phyloP scores from a whole-genome alignment of 2,113 vertebrate species.

The Nyctibius bracteatus region DNA sequence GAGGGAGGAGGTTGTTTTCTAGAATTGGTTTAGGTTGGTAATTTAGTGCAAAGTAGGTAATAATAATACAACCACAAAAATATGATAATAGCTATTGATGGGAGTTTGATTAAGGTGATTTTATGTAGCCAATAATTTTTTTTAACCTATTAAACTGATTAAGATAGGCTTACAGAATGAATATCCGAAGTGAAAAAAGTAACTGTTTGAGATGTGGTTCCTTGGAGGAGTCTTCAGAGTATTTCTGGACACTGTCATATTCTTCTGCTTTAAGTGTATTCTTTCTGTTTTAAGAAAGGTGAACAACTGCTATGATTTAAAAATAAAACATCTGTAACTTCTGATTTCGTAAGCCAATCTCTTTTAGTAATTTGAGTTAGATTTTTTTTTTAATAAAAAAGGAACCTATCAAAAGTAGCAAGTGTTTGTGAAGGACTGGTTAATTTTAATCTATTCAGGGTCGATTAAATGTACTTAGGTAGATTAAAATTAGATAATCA shows the following conservation, averaged over 20 bases:
- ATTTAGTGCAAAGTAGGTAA: conserved; percentile 24
- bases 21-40: background rate
- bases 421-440: conserved; percentile 7
- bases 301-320: background rate
- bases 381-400: background rate
- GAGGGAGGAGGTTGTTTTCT: background rate
- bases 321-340: background rate
- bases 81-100: background rate
- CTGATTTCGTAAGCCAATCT: background rate
- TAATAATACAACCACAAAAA: conserved; percentile 2
- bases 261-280: background rate
- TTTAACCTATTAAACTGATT: background rate
- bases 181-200: background rate
- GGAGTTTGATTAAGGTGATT: conserved; percentile 21
- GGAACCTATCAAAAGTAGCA: background rate
- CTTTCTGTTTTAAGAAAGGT: background rate
- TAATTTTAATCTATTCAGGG: conserved; percentile 19
- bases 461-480: background rate
- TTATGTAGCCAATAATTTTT: background rate
- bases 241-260: background rate
- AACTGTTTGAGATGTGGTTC: background rate
- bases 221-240: background rate
- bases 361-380: background rate
- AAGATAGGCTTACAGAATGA: background rate
- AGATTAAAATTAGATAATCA: conserved; percentile 25